Evolutionary conservation across 2,113 vertebrate species (phyloP).

Genomic region (Mustela nigripes): DNA sequence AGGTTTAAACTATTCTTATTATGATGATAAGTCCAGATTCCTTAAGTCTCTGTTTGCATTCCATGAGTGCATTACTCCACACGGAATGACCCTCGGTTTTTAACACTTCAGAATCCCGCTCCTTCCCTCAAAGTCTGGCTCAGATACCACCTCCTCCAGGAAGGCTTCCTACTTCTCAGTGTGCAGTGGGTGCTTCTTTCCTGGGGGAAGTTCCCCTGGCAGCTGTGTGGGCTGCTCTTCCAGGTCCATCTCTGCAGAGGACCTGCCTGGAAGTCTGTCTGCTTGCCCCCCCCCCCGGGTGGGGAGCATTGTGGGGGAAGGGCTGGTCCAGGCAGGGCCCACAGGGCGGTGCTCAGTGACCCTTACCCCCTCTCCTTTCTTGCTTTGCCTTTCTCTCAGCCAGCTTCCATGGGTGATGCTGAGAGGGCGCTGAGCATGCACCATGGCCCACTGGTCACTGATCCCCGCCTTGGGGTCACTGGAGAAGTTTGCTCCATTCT

Average conservation of each 20-base stretch:
- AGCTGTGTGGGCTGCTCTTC: background rate
- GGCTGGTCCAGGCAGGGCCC: background rate
- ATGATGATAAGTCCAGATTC: background rate
- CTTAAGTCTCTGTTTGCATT: background rate
- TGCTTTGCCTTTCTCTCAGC: background rate
- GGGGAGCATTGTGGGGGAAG: background rate
- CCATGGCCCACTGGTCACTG: fast-evolving
- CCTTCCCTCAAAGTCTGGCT: background rate
- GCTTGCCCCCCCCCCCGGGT: fast-evolving
- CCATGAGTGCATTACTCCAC: fast-evolving
- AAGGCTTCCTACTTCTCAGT: background rate
- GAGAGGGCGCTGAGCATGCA: fast-evolving
- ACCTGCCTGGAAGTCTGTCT: too few species aligned
- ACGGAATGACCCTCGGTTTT: background rate
- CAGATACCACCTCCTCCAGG: background rate
- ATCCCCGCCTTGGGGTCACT: background rate
- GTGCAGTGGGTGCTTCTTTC: background rate
- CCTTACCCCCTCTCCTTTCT: background rate
- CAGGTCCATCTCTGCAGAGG: fast-evolving
- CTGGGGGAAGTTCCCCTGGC: fast-evolving
- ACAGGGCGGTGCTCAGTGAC: fast-evolving
- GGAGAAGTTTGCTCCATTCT: background rate
- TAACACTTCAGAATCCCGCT: background rate
- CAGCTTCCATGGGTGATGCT: fast-evolving
- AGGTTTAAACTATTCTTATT: background rate